Evolutionary conservation across 2,797 vertebrate genomes (phyloP).

Genomic region (Pseudochaenichthys georgianus): DNA sequence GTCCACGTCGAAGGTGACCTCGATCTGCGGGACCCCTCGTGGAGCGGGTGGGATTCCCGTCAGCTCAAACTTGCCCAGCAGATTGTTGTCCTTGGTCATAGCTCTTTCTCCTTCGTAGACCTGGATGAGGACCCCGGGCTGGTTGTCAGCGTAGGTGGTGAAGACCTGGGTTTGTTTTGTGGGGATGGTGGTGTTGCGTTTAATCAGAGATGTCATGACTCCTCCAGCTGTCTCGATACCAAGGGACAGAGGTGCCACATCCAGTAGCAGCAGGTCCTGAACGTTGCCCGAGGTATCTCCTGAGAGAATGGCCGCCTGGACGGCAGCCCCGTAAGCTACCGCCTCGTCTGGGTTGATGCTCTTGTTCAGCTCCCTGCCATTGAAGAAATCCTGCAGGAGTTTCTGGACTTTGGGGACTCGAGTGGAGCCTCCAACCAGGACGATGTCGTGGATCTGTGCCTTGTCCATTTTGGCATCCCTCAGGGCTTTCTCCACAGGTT

Average conservation of each 20-base stretch:
- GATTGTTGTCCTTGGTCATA: slow-evolving; percentile 75
- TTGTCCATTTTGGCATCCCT: slow-evolving; percentile 63
- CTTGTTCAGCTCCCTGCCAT: slow-evolving; percentile 64
- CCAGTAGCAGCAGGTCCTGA: slow-evolving; percentile 70
- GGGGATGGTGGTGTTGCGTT: slow-evolving; percentile 73
- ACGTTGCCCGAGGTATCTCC: slow-evolving; percentile 64
- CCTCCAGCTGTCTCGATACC: slow-evolving; percentile 68
- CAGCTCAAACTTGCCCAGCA: slow-evolving; percentile 69
- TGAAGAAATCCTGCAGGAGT: slow-evolving; percentile 64
- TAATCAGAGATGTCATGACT: slow-evolving; percentile 69
- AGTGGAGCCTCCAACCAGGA: slow-evolving; percentile 67
- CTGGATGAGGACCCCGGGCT: slow-evolving; percentile 71
- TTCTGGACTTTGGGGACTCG: slow-evolving; percentile 69
- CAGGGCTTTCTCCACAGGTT: slow-evolving; percentile 64
- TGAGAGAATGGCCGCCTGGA: slow-evolving; percentile 67
- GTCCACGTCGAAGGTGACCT: slow-evolving; percentile 69
- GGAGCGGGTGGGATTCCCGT: slow-evolving; percentile 62
- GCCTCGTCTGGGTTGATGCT: slow-evolving; percentile 69
- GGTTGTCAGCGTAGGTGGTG: slow-evolving; percentile 68
- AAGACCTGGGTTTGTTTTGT: slow-evolving; percentile 67
- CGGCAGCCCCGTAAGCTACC: slow-evolving; percentile 64
- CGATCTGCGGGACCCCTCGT: slow-evolving; percentile 65
- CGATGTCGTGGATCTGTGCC: slow-evolving; percentile 45
- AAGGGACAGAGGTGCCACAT: slow-evolving; percentile 66
- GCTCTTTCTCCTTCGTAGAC: slow-evolving; percentile 68